phyloP scores from a whole-genome alignment of 2,797 vertebrate species.

The Pangasius macronema region DNA sequence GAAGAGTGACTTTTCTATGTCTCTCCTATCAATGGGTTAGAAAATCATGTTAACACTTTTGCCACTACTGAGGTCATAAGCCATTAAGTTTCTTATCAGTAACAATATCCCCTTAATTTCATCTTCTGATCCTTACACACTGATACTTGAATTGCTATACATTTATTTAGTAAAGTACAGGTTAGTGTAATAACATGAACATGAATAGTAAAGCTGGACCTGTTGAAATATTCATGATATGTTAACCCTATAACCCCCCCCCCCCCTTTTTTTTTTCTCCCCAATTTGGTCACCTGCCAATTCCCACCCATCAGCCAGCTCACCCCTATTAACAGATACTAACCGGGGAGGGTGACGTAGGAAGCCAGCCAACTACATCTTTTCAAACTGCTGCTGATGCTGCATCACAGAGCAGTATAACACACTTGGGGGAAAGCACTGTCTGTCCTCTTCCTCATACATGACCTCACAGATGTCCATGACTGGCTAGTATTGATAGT shows the following conservation, averaged over 20 bases:
- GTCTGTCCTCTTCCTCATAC: neutral
- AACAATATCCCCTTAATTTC: neutral
- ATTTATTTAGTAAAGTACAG: no score
- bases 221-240: neutral
- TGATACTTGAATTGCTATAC: no score
- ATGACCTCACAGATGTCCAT: neutral
- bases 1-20: neutral
- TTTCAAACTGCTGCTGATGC: neutral
- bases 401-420: neutral
- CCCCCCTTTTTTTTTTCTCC: neutral
- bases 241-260: neutral
- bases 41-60: neutral
- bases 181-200: neutral
- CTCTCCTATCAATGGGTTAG: neutral
- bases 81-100: neutral
- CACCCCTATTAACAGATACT: neutral
- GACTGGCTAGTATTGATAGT: neutral
- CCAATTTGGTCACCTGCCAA: neutral
- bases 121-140: no score
- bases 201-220: neutral
- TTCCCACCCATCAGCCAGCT: neutral
- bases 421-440: neutral
- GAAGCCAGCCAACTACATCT: neutral
- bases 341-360: neutral
- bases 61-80: neutral